A percentile compares a stretch with the other conserved stretches of the same genome.
Evolutionary conservation across 2,113 vertebrate species (phyloP).

Genomic region (Orycteropus afer): DNA sequence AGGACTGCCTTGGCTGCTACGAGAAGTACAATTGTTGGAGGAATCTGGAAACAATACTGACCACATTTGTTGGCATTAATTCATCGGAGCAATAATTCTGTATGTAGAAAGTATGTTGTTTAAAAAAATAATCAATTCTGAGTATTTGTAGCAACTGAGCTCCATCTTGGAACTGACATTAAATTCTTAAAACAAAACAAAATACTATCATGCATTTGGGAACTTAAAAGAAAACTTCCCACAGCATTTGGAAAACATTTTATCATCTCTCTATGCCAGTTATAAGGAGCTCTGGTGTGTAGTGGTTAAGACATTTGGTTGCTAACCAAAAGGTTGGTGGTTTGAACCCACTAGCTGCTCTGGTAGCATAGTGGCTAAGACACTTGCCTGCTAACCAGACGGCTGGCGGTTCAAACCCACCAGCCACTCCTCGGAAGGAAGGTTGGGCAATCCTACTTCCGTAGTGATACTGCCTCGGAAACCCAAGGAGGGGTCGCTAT

Average conservation of each 20-base stretch:
- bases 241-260: conserved; percentile 75
- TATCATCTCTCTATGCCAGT: conserved; percentile 43
- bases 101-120: conserved; percentile 52
- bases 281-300: too few species aligned
- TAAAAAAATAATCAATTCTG: conserved; percentile 56
- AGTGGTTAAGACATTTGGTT: too few species aligned
- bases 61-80: conserved; percentile 74
- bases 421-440: too few species aligned
- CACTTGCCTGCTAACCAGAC: too few species aligned
- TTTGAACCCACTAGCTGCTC: too few species aligned
- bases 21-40: conserved; percentile 36
- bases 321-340: too few species aligned
- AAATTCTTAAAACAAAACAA: conserved; percentile 56
- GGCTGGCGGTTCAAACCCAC: too few species aligned
- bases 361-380: too few species aligned
- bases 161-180: conserved; percentile 71
- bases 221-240: conserved; percentile 48
- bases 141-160: conserved; percentile 69
- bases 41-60: conserved; percentile 78
- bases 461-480: too few species aligned
- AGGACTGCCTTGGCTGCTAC: neutral
- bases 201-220: neutral
- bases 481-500: too few species aligned
- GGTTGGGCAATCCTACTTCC: too few species aligned
- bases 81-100: conserved; percentile 64